Evolutionary conservation across 2,888 invertebrate species (phyloP), one percentile per base, ranked within the genome.

Genomic region (Caenorhabditis doughertyi): DNA sequence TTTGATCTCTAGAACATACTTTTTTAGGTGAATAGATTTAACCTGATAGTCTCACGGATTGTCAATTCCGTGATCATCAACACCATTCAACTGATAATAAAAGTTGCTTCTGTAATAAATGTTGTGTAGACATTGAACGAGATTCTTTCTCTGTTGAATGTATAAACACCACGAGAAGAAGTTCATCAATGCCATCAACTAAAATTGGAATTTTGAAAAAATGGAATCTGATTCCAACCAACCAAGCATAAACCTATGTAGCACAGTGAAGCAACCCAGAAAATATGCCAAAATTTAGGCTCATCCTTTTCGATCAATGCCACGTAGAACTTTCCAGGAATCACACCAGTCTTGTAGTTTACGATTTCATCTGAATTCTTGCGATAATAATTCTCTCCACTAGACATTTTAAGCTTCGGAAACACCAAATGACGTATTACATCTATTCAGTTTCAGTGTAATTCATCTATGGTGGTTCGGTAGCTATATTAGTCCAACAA

Each of bases 291-390:
- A 89, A 94, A 94, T 4, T 90, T 92, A 1, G 84, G 44, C 35
- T 93, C 92, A 9, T 93, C 93, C 81, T 92, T 92, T 21, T 92
- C 92, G 1, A 93, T 92, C 55, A 94, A 90, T 2, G 93, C 92
- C 73, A 92, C 91, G 90, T 94, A 94, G 90, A 93, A 94, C 72
- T 92, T 90, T 83, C 94, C 93, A 18, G 94, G 92, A 56, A 94
- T 91, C 47, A 93, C 85, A 13, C 94, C 94, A 53, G 94, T 92
- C 81, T 92, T 92, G 89, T 93, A 94, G 44, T 93, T 92, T 21
- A 93, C 90, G 74, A 92, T 92, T 88, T 94, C 93, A 85, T 93
- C 94, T 93, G 91, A 55, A 65, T 25, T 16, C n/a, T n/a, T n/a
- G n/a, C n/a, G 8, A 7, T 7, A 18, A 18, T 35, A 9, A 3